Evolutionary conservation across 30 jellyfish, hydroid and myxozoan genomes (phyloP), one percentile per base, ranked within the genome.

Genomic region (Aurelia aurita): DNA sequence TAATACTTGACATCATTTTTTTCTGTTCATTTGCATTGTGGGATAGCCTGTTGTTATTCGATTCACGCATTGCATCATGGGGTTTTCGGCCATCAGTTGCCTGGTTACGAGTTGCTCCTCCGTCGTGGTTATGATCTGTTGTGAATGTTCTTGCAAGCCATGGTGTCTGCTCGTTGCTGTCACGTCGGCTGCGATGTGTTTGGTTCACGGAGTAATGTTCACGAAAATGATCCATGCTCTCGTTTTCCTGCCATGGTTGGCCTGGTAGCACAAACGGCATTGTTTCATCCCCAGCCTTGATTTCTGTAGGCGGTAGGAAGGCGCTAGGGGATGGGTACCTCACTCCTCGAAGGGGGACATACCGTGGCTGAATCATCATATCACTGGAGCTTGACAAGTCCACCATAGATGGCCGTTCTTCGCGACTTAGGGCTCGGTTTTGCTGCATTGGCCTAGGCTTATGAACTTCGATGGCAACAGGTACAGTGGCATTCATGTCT

Each of bases 71-170:
- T 18, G 58, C 16, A 26, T 57, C 60, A 73, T 49, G 21, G 45
- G 64, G 34, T 51, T 72, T 69, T 13, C 31, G 22, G 16, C 85
- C 85, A 22, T 72, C 31, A 47, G 72, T 54, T 45, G 57, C 61
- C 47, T 53, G 34, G 22, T 60, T 51, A 10, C 86, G 44, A 20
- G 67, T 60, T 31, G 53, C 47, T 15, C 64, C 76, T 22, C 63
- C 88, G 28, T 72, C 71, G n/a, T 74, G 71, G 64, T 64, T 73
- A 51, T 69, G 54, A 8, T 68, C 87, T 9, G 79, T 58, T 4
- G 88, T 77, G 69, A 77, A 59, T n/a, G 79, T 77, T 13, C 79
- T 35, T 7, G 88, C 88, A 32, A 77, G 69, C 88, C 88, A 77
- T 23, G 79, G 44, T 53, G 57, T 39, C 5, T 28, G 63, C 21